Conservation (phyloP, 2,797 vertebrate genomes). For the Hozukius guyotensis region DNA sequence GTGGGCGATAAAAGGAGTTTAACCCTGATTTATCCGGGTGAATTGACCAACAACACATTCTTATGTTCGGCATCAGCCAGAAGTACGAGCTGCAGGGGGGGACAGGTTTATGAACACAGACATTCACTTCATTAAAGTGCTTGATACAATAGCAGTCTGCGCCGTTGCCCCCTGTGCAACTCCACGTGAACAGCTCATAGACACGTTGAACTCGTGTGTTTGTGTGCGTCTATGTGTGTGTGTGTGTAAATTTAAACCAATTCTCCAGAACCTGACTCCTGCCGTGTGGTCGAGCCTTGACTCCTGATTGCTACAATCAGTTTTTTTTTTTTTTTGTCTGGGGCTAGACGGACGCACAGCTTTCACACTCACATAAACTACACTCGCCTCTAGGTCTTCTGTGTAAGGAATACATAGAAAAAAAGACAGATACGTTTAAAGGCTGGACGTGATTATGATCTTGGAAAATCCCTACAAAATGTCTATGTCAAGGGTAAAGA, state of each 20-base stretch:
- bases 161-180: neutral
- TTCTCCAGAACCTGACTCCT: constrained; percentile 48
- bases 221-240: neutral
- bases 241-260: constrained; percentile 57
- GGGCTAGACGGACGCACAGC: constrained; percentile 45
- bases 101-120: constrained; percentile 21
- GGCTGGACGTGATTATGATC: constrained; percentile 7
- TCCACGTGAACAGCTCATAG: constrained; percentile 22
- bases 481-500: neutral
- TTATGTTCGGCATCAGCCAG: constrained; percentile 8
- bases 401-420: constrained; percentile 4
- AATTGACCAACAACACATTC: constrained; percentile 36
- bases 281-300: constrained; percentile 38
- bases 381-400: neutral
- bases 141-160: constrained; percentile 11
- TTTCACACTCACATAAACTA: constrained; percentile 33
- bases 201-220: constrained; percentile 3
- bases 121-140: constrained; percentile 44
- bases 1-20: constrained; percentile 12
- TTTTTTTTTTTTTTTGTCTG: constrained; percentile 5
- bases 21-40: constrained; percentile 31
- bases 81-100: constrained; percentile 12
- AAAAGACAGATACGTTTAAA: neutral
- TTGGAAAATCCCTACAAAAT: neutral
- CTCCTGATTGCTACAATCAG: constrained; percentile 70